Evolutionary conservation across 2,797 vertebrate species (phyloP).

Genomic region (Acrocephalus scirpaceus): DNA sequence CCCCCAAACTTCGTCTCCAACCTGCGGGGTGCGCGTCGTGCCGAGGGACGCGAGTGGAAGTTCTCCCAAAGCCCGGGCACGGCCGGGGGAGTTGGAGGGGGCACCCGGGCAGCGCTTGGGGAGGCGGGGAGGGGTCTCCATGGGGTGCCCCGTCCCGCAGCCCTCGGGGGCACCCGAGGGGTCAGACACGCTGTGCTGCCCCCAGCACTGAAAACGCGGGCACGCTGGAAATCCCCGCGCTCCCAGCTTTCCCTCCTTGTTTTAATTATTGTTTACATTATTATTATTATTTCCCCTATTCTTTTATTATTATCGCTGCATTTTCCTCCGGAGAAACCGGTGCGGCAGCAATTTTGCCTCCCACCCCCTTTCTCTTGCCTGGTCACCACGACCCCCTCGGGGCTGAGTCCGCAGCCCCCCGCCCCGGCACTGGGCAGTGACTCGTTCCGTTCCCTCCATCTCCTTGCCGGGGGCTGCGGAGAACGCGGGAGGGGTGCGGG

Average conservation of each 20-base stretch:
- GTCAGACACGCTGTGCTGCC: background rate
- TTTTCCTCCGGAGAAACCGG: background rate
- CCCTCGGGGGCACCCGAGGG: background rate
- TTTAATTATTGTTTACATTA: background rate
- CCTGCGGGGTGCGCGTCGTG: background rate
- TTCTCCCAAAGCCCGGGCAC: background rate
- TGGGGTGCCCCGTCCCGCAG: background rate
- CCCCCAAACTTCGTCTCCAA: background rate
- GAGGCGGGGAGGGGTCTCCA: background rate
- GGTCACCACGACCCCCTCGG: background rate
- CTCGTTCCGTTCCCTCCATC: background rate
- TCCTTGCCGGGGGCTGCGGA: background rate
- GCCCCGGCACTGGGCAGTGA: background rate
- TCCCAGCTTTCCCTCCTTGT: background rate
- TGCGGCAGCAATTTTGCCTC: background rate
- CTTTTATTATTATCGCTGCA: background rate
- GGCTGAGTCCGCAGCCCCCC: background rate
- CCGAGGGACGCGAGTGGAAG: background rate
- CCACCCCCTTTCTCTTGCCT: background rate
- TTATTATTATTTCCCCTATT: background rate
- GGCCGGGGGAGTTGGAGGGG: background rate
- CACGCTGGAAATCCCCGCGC: background rate
- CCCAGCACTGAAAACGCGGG: background rate
- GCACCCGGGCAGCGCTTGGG: background rate
- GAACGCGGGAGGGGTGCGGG: too few relatives aligned